A percentile compares a stretch with the other conserved stretches of the same genome.
These are phyloP conservation scores for Bradysia coprophila DNA, from an alignment of 1,140 invertebrate species.

Conservation along the genomic window DNA sequence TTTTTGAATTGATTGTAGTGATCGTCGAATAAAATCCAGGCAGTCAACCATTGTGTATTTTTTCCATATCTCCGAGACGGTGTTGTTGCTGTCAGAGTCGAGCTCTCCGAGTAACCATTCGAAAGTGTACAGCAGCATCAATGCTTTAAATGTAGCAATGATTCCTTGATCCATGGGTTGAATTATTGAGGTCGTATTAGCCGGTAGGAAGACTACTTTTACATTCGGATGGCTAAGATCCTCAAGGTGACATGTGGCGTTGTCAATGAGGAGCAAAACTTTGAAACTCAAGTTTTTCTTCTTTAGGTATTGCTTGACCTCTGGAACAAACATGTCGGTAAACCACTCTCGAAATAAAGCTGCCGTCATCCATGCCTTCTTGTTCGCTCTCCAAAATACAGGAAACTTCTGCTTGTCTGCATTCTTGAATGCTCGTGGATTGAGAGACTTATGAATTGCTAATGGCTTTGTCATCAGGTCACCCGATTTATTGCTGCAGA, in stretches of 20 bases:
- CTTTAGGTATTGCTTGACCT: conserved; percentile 12
- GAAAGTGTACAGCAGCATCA: too few species aligned
- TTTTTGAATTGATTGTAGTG: too few species aligned
- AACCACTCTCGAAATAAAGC: conserved; percentile 18
- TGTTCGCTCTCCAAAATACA: conserved; percentile 20
- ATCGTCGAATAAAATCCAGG: too few species aligned
- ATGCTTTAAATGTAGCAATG: conserved; percentile 21
- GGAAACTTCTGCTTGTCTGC: conserved; percentile 15
- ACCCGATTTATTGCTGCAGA: conserved; percentile 23
- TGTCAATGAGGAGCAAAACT: conserved; percentile 13
- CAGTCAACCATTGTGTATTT: too few species aligned
- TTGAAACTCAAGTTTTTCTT: conserved; percentile 8
- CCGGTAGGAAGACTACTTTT: conserved; percentile 13
- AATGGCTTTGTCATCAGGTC: conserved; percentile 24
- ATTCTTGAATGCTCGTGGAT: conserved; percentile 23
- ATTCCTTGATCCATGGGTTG: conserved; percentile 23
- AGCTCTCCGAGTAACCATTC: too few species aligned
- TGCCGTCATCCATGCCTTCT: conserved; percentile 20
- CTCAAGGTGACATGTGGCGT: conserved; percentile 13
- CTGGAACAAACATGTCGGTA: conserved; percentile 12
- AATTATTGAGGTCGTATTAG: conserved; percentile 17
- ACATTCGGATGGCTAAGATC: conserved; percentile 9
- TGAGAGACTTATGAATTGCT: conserved; percentile 22
- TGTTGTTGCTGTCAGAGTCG: too few species aligned
- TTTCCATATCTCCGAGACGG: too few species aligned